Evolutionary conservation across 2,888 invertebrate species (phyloP), one percentile per base, ranked within the genome.

Genomic region (Drosophila yooni): DNA sequence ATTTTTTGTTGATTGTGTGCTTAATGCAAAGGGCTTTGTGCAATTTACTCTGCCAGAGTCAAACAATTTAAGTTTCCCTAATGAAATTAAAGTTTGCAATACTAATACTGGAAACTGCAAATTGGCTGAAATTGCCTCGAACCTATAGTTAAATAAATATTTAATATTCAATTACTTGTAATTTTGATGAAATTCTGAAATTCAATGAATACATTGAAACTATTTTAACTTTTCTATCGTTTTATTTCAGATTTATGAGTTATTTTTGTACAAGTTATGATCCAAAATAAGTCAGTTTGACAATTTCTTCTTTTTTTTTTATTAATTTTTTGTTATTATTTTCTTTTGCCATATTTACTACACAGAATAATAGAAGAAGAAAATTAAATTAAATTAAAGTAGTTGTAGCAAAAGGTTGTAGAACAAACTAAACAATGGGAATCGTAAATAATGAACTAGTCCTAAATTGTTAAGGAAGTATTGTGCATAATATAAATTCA

Each of bases 11-110:
- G 50, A 70, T 64, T 72, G 61, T 79, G 48, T 66, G 71, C 57
- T 67, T 74, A 66, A 73, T 69, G 70, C 68, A 80, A 73, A 74
- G 71, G 67, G 79, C 89, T 87, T 84, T 84, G 89, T 87, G 87
- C 83, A 84, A 87, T 84, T 84, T 84, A 73, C 81, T 73, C 89
- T 81, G 81, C 76, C 71, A 79, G 70, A 62, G 51, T 64, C 53
- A 25, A 68, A 76, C 33, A 33, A 40, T 64, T 69, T 40, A 48
- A 62, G 33, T 66, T 66, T 46, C 31, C 15, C n/a, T 67, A 78
- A 79, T 64, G 34, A 61, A 68, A 79, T 76, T 61, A 64, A 73
- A 58, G 21, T 21, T 74, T 57, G 59, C 52, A 60, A 60, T 53
- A 29, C 51, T 29, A 43, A 53, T n/a, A 34, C 15, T 25, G 46